Evolutionary conservation across 2,888 invertebrate genomes (phyloP).

Genomic region (Cryptophagus acutangulus): DNA sequence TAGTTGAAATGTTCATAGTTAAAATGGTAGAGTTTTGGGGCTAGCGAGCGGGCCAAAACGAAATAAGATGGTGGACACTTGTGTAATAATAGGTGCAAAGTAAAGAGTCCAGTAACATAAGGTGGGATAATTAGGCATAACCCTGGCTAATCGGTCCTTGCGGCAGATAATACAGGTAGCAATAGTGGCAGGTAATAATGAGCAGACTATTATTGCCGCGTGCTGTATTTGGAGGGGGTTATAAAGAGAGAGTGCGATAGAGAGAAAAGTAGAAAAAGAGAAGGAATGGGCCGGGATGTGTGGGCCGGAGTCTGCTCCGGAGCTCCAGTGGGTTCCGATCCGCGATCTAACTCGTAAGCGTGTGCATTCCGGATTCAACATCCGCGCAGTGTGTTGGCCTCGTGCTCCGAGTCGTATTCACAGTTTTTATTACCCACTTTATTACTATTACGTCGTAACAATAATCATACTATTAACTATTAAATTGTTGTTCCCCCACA

Average conservation of each 20-base stretch:
- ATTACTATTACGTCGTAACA: conserved; percentile 45
- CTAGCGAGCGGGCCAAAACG: too few relatives aligned
- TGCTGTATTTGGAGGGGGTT: conserved; percentile 41
- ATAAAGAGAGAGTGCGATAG: conserved; percentile 32
- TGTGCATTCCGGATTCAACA: conserved; percentile 52
- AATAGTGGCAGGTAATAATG: conserved; percentile 45
- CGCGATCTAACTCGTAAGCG: conserved; percentile 61
- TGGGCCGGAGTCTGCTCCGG: conserved; percentile 58
- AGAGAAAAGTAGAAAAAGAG: conserved; percentile 38
- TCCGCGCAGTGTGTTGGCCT: conserved; percentile 43
- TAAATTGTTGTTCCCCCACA: conserved; percentile 20
- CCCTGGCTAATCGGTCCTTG: conserved; percentile 29
- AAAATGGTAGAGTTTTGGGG: neutral
- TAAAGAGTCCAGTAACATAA: conserved; percentile 10
- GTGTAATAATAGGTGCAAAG: neutral
- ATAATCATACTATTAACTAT: conserved; percentile 45
- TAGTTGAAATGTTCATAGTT: neutral
- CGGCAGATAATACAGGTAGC: conserved; percentile 44
- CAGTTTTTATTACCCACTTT: conserved; percentile 41
- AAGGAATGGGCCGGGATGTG: conserved; percentile 50
- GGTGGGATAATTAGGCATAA: conserved; percentile 21
- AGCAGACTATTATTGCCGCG: conserved; percentile 44
- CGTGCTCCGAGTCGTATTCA: conserved; percentile 40
- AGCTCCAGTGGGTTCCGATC: conserved; percentile 53
- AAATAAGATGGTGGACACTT: neutral